A percentile compares a stretch with the other conserved stretches of the same genome.
These are phyloP conservation scores for Eustalomyia histrio DNA, from an alignment of 2,888 invertebrate genomes.

Conservation along the genomic window DNA sequence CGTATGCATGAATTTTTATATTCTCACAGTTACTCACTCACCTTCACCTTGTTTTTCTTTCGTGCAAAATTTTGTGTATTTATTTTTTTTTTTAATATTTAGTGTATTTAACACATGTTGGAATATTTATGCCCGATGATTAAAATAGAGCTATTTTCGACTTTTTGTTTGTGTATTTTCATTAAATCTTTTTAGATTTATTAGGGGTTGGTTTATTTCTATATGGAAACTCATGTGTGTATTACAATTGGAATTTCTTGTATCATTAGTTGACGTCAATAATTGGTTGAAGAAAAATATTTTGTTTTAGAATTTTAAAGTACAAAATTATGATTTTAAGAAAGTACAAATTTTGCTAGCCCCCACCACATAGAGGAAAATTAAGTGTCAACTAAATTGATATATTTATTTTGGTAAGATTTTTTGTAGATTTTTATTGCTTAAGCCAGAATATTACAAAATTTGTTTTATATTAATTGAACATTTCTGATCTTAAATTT, in stretches of 20 bases:
- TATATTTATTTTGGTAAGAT: too few species aligned
- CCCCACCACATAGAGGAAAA: too few species aligned
- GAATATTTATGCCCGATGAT: slow-evolving; percentile 24
- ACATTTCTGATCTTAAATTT: too few species aligned
- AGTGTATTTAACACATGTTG: slow-evolving; percentile 27
- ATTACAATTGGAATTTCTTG: slow-evolving; percentile 38
- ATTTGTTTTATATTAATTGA: too few species aligned
- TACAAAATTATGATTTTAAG: neutral
- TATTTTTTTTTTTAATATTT: slow-evolving; percentile 16
- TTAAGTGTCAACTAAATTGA: too few species aligned
- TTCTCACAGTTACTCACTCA: slow-evolving; percentile 47
- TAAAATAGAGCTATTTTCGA: neutral
- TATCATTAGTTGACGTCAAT: slow-evolving; percentile 49
- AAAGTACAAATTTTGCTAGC: too few species aligned
- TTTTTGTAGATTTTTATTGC: too few species aligned
- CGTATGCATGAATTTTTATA: slow-evolving; percentile 1
- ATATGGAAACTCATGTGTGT: neutral
- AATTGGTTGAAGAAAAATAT: neutral
- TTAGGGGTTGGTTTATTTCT: slow-evolving; percentile 14
- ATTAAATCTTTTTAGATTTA: slow-evolving; percentile 37
- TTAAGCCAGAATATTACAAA: too few species aligned
- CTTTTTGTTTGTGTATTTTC: slow-evolving; percentile 32
- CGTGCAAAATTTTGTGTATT: neutral
- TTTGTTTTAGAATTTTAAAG: neutral
- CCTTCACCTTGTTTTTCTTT: slow-evolving; percentile 60